Evolutionary conservation across 2,113 vertebrate species (phyloP).

Genomic region (Perca schrenkii): DNA sequence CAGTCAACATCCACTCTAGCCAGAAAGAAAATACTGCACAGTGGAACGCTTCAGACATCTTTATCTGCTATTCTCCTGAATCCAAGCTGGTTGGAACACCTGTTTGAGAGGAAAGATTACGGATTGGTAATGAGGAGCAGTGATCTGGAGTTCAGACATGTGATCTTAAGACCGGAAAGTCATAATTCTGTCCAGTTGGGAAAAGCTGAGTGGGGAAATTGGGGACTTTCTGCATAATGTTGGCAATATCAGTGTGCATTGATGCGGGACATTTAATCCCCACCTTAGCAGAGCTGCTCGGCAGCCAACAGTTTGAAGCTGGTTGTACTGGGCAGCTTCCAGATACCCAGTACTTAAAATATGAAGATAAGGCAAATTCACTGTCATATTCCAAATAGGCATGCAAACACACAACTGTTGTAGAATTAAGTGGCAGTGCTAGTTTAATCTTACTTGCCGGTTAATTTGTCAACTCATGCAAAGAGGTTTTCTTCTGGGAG

Average conservation of each 20-base stretch:
- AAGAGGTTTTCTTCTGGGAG: background rate
- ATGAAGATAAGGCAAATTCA: constrained; percentile 23
- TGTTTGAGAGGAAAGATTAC: constrained; percentile 14
- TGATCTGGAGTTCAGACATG: constrained; percentile 26
- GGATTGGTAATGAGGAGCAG: constrained; percentile 17
- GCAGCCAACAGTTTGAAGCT: constrained; percentile 32
- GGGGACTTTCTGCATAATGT: constrained; percentile 46
- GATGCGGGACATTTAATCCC: constrained; percentile 71
- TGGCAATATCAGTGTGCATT: constrained; percentile 56
- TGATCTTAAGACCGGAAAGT: constrained; percentile 1
- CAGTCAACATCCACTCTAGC: constrained; percentile 20
- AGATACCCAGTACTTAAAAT: constrained; percentile 22
- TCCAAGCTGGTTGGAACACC: background rate
- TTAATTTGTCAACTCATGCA: constrained; percentile 6
- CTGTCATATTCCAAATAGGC: background rate
- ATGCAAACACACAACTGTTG: background rate
- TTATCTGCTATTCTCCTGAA: background rate
- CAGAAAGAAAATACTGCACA: background rate
- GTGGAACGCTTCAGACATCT: constrained; percentile 4
- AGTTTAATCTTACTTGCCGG: background rate
- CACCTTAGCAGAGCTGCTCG: constrained; percentile 53
- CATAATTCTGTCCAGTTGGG: constrained; percentile 18
- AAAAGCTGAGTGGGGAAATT: constrained; percentile 49
- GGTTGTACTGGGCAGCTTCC: constrained; percentile 32
- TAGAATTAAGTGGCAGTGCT: background rate